Evolutionary conservation across 2,888 invertebrate species (phyloP).

Genomic region (Hetaerina titia): DNA sequence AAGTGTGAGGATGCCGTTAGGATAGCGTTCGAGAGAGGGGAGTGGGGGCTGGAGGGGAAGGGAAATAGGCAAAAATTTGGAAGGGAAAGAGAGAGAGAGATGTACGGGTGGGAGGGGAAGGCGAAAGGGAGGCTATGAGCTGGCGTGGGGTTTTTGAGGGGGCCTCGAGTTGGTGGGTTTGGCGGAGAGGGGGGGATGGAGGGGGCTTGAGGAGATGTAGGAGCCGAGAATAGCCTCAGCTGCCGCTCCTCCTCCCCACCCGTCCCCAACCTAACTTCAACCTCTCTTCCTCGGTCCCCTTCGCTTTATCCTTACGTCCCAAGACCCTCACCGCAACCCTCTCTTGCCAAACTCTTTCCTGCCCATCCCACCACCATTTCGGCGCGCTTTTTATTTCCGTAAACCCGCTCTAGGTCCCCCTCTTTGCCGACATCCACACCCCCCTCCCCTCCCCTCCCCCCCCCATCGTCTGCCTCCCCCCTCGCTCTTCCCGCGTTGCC

Average conservation of each 20-base stretch:
- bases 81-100: not conserved
- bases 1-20: not conserved
- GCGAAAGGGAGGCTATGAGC: not conserved
- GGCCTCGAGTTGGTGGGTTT: not conserved
- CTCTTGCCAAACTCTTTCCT: not conserved
- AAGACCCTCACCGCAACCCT: not conserved
- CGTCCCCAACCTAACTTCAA: not conserved
- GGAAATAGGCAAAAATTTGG: not conserved
- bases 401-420: not conserved
- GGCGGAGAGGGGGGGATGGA: not conserved
- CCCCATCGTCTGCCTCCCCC: not conserved
- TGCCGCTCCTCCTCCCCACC: constrained; percentile 30
- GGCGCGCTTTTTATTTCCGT: constrained; percentile 32
- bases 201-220: constrained; percentile 15
- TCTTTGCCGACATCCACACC: not conserved
- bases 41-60: not conserved
- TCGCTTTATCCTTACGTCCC: not conserved
- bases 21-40: not conserved
- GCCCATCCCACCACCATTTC: not conserved
- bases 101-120: not conserved
- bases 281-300: not conserved
- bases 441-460: not conserved
- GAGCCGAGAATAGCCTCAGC: constrained; percentile 52
- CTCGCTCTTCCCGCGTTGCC: not conserved
- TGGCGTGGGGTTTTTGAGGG: not conserved